These are phyloP conservation scores for Nyctereutes procyonoides DNA, from an alignment of 2,113 vertebrate genomes.

Conservation along the genomic window DNA sequence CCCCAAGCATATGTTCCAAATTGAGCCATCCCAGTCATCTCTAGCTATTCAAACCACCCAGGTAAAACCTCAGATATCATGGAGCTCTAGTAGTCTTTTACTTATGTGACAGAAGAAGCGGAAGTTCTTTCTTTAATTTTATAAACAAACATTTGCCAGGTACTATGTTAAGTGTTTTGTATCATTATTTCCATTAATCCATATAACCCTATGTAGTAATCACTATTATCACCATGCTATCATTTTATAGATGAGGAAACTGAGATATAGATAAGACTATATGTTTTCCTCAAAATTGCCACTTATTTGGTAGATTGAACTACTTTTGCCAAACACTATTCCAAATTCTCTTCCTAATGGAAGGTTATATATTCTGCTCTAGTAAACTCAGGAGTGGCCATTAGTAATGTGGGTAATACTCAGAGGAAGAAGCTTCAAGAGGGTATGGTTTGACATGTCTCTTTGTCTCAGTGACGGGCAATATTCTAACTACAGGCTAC, in stretches of 20 bases:
- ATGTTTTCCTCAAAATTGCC: neutral
- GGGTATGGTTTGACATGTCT: neutral
- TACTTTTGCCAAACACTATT: neutral
- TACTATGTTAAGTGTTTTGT: neutral
- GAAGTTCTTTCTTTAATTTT: neutral
- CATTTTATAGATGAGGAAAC: neutral
- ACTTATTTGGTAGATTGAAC: neutral
- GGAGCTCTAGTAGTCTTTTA: no score
- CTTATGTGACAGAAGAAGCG: neutral
- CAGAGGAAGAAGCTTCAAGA: neutral
- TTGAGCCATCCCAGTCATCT: neutral
- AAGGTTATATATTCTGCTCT: neutral
- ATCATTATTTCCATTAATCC: neutral
- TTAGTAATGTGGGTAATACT: neutral
- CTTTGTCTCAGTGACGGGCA: neutral
- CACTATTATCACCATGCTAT: neutral
- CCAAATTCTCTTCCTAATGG: neutral
- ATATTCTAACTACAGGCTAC: neutral
- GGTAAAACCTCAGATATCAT: neutral
- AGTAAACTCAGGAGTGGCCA: neutral
- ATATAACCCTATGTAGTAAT: neutral
- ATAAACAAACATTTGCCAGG: neutral
- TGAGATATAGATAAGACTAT: neutral
- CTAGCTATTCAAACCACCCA: neutral
- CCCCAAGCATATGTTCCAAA: neutral